Evolutionary conservation across 2,113 vertebrate genomes (phyloP).

Genomic region (Corythornis madagascariensis): DNA sequence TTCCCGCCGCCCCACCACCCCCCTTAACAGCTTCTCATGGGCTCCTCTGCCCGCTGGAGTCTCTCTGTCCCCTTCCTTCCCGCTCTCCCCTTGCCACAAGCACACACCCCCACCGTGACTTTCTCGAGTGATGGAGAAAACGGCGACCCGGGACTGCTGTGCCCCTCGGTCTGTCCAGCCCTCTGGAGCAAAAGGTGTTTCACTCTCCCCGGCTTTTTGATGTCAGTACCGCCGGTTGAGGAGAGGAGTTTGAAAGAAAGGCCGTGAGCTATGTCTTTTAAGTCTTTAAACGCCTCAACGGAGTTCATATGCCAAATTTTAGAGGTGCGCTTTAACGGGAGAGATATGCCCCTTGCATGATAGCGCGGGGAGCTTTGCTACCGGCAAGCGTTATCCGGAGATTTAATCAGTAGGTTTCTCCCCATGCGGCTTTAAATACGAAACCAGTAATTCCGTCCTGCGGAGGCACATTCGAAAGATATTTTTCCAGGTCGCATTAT

Average conservation of each 20-base stretch:
- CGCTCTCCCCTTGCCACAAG: neutral
- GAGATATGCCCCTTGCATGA: rapidly evolving
- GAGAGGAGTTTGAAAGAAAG: neutral
- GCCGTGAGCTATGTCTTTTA: neutral
- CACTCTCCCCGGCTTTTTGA: neutral
- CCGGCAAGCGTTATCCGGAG: neutral
- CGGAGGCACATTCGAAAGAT: neutral
- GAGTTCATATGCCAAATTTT: slow-evolving; percentile 1
- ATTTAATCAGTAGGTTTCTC: neutral
- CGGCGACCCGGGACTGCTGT: neutral
- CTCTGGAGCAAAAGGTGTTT: neutral
- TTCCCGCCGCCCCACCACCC: neutral
- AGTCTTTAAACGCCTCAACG: neutral
- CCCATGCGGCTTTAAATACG: neutral
- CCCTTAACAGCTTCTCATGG: neutral
- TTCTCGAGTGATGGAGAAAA: neutral
- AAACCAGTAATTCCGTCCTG: neutral
- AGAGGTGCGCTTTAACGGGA: neutral
- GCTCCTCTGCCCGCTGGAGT: neutral
- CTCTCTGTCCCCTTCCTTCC: too few relatives aligned
- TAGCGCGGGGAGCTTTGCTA: neutral
- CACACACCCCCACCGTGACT: neutral
- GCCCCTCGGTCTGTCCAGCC: neutral
- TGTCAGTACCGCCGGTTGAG: neutral
- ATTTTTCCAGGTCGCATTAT: slow-evolving; percentile 18